A percentile compares a stretch with the other conserved stretches of the same genome.
Conservation (phyloP, 1,140 invertebrate genomes). For the Atta colombica region DNA sequence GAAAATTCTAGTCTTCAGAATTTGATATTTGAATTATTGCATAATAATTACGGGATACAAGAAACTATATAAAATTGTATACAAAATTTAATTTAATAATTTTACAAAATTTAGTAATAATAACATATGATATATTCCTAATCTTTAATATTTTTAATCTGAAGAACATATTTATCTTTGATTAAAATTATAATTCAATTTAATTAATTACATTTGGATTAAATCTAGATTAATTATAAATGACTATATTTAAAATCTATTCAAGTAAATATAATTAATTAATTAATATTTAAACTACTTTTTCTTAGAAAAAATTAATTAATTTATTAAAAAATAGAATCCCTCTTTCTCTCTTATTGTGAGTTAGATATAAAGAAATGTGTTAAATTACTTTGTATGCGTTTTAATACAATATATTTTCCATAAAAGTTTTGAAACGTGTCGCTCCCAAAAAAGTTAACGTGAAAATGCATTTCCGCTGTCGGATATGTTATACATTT, state of each 20-base stretch:
- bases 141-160: too few species aligned
- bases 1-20: background rate
- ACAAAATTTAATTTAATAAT: background rate
- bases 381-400: background rate
- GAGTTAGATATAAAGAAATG: background rate
- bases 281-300: too few species aligned
- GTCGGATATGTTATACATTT: conserved; percentile 20
- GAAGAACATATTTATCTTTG: background rate
- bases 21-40: background rate
- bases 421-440: background rate
- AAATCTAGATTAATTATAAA: too few species aligned
- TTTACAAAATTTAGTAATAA: too few species aligned
- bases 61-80: background rate
- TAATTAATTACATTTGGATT: background rate
- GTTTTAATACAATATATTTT: background rate
- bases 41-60: background rate
- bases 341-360: background rate
- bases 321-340: background rate
- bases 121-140: background rate
- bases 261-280: background rate
- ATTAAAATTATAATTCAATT: background rate
- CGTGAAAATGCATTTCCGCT: conserved; percentile 19
- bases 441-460: conserved; percentile 7
- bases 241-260: too few species aligned
- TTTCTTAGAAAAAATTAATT: background rate